Evolutionary conservation across 2,113 vertebrate genomes (phyloP).

Genomic region (Petrocephalus microphthalmus): DNA sequence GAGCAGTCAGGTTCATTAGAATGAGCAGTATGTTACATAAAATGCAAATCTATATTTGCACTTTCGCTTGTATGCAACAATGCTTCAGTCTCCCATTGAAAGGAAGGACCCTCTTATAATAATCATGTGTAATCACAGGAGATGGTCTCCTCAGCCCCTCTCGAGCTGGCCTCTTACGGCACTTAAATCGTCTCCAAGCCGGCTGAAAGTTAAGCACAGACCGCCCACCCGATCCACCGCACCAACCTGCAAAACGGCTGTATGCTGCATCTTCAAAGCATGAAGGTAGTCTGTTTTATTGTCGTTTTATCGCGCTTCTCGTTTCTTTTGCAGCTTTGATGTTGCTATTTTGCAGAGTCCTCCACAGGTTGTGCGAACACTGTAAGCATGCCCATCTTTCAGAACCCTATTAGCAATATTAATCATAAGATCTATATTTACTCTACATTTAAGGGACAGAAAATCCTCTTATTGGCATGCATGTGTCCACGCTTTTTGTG

Average conservation of each 20-base stretch:
- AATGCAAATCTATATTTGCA: constrained; percentile 37
- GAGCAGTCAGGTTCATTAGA: constrained; percentile 45
- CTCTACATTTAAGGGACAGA: background rate
- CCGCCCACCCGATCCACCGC: background rate
- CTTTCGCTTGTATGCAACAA: background rate
- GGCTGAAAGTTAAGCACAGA: background rate
- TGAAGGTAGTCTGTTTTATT: background rate
- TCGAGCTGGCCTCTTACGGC: background rate
- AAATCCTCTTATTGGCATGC: background rate
- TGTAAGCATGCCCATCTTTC: background rate
- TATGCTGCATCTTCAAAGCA: background rate
- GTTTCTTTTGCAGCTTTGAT: background rate
- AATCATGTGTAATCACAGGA: constrained; percentile 4
- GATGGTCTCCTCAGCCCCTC: background rate
- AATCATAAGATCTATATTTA: background rate
- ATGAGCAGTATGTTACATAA: constrained; percentile 49
- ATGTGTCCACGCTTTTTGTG: background rate
- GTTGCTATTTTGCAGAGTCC: background rate
- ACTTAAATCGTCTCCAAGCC: background rate
- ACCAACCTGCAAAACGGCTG: background rate
- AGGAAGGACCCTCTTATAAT: background rate
- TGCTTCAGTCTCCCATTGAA: background rate
- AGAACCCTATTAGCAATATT: background rate
- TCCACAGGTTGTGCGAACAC: background rate
- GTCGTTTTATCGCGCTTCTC: background rate